Base-by-base conservation (phyloP, 2,888 invertebrate species). In the Rhaphigaster nebulosa region DNA sequence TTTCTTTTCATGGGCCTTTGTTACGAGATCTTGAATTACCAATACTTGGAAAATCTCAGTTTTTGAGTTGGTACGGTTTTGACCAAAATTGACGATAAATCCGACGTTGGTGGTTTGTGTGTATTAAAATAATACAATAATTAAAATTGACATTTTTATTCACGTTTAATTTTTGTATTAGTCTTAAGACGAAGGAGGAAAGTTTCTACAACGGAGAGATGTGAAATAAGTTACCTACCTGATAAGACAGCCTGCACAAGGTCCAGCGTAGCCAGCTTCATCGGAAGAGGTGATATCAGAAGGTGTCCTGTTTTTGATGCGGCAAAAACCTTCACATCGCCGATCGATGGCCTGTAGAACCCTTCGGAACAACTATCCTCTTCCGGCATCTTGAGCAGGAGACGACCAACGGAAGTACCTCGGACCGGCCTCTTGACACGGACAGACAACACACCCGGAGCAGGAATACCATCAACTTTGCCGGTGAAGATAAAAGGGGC, bases 271-370 rank as follows among this genome's bases (percentile, higher is more conserved):
- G 90, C 90, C 84, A 90, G 29, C 60, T 60, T 90, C 90, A 90
- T 90, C 34, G 90, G 90, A 18, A 90, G 90, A n/a, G 90, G 90
- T 20, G 41, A 41, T 26, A 90, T 54, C 18, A 90, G 38, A 23
- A 90, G 87, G 18, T 45, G 38, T n/a, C 90, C 90, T 20, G 54
- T 87, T 54, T 87, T 90, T 29, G 90, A 54, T 15, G 90, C 84
- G 38, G 90, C 90, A 23, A 90, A 90, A 54, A 90, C 90, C 45
- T 90, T 90, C 8, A 90, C 90, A 56, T 90, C 90, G 15, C 90
- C 90, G 41, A 90, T 60, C 18, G 90, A 50, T 34, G 90, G 90
- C 84, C 84, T 34, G 87, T 90, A 90, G 54, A 50, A 76, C 3
- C 65, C 65, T 56, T 87, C 87, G 23, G 90, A 50, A 52, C 90